Evolutionary conservation across 2,113 vertebrate genomes (phyloP).

Genomic region (Melanostigma gelatinosum): DNA sequence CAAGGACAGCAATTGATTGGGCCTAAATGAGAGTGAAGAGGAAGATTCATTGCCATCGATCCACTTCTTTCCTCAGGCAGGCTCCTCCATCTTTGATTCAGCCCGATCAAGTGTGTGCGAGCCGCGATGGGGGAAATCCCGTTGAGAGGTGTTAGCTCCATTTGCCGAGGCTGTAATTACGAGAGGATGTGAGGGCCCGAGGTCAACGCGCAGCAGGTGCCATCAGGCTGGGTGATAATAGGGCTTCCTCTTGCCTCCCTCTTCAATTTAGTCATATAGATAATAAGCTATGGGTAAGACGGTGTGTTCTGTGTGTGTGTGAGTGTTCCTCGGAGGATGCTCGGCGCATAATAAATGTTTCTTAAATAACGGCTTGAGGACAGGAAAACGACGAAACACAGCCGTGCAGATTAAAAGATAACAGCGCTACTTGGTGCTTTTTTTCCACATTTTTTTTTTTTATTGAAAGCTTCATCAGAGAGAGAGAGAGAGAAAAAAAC

Average conservation of each 20-base stretch:
- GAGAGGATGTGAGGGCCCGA: conserved; percentile 65
- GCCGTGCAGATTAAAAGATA: conserved; percentile 52
- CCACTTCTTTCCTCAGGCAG: conserved; percentile 55
- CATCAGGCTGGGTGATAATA: conserved; percentile 62
- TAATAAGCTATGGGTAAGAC: conserved; percentile 54
- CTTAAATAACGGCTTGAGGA: conserved; percentile 48
- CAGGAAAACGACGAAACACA: conserved; percentile 45
- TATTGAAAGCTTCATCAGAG: conserved; percentile 99
- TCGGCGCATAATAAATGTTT: conserved; percentile 52
- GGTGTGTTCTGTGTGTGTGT: conserved; percentile 17
- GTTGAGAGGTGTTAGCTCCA: conserved; percentile 70
- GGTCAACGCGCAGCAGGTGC: conserved; percentile 75
- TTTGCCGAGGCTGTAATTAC: conserved; percentile 75
- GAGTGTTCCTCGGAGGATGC: conserved; percentile 32
- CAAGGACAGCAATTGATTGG: conserved; percentile 78
- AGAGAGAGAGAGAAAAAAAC: conserved; percentile 71
- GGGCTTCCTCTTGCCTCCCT: conserved; percentile 59
- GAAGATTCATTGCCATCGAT: conserved; percentile 77
- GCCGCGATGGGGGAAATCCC: conserved; percentile 61
- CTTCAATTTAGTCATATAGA: conserved; percentile 73
- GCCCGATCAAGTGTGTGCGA: conserved; percentile 64
- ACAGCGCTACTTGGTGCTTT: conserved; percentile 57
- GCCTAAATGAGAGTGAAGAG: conserved; percentile 78
- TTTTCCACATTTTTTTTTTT: conserved; percentile 82
- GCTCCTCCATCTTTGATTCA: conserved; percentile 76